These are phyloP conservation scores for Spatulosminthurus flaviceps DNA, from an alignment of 2,888 invertebrate genomes.

Conservation along the genomic window DNA sequence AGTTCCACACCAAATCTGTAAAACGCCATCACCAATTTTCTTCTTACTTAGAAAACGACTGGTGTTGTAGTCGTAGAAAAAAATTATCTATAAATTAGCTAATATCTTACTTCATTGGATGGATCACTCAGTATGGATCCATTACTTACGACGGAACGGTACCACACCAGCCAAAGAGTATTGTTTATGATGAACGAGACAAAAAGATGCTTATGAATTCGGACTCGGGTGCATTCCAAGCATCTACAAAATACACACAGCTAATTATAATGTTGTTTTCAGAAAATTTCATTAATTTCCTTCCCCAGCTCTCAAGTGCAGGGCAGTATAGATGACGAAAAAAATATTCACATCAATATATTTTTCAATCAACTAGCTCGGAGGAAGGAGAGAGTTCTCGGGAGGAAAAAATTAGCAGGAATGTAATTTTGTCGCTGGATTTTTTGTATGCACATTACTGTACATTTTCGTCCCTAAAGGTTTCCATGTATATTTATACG, in stretches of 20 bases:
- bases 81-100: neutral
- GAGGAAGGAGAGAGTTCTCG: no score
- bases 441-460: no score
- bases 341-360: no score
- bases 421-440: no score
- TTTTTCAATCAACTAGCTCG: no score
- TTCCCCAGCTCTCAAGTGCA: no score
- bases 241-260: constrained; percentile 71
- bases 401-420: no score
- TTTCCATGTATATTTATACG: no score
- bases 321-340: no score
- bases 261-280: no score
- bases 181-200: constrained; percentile 90
- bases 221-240: constrained; percentile 87
- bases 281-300: no score
- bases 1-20: constrained; percentile 81
- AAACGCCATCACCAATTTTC: neutral
- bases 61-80: neutral
- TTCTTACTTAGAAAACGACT: neutral
- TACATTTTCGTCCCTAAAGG: no score
- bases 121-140: constrained; percentile 28
- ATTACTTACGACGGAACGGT: constrained; percentile 66
- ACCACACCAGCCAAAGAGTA: constrained; percentile 88
- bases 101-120: constrained; percentile 41
- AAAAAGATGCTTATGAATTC: constrained; percentile 93